Evolutionary conservation across 2,888 invertebrate species (phyloP).

Genomic region (Drosophila mimetica): DNA sequence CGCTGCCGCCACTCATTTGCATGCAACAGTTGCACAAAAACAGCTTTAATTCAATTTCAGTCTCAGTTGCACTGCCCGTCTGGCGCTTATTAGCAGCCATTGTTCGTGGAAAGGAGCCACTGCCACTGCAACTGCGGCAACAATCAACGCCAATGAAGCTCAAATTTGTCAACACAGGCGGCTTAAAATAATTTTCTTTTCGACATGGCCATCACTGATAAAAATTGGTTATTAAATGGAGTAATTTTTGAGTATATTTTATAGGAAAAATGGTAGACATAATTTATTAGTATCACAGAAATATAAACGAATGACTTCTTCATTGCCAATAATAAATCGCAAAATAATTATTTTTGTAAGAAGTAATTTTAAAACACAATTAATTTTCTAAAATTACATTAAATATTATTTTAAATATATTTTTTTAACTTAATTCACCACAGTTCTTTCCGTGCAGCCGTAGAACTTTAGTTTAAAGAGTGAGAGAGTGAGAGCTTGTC

Average conservation of each 20-base stretch:
- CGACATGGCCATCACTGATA: not conserved
- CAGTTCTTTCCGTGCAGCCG: slow-evolving; percentile 7
- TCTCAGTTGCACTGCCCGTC: slow-evolving; percentile 32
- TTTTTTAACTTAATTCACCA: slow-evolving; percentile 18
- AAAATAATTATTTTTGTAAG: too few relatives aligned
- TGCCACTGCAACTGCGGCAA: slow-evolving; percentile 17
- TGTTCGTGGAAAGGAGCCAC: slow-evolving; percentile 35
- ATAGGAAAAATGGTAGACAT: too few relatives aligned
- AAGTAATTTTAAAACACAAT: too few relatives aligned
- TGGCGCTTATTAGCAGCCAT: slow-evolving; percentile 67
- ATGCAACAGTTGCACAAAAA: slow-evolving; percentile 66
- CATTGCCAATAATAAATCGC: too few relatives aligned
- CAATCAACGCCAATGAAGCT: slow-evolving; percentile 53
- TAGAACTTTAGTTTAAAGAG: slow-evolving; percentile 16
- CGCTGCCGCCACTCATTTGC: slow-evolving; percentile 66
- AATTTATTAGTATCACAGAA: too few relatives aligned
- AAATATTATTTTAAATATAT: not conserved
- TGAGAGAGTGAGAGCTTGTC: slow-evolving; percentile 20
- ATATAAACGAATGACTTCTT: too few relatives aligned
- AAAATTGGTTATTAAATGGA: not conserved
- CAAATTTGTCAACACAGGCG: slow-evolving; percentile 62
- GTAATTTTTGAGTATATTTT: too few relatives aligned
- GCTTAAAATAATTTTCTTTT: slow-evolving; percentile 1
- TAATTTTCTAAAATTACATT: too few relatives aligned
- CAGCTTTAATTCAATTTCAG: slow-evolving; percentile 74